Evolutionary conservation across 2,113 vertebrate genomes (phyloP).

Genomic region (Ceyx margarethae): DNA sequence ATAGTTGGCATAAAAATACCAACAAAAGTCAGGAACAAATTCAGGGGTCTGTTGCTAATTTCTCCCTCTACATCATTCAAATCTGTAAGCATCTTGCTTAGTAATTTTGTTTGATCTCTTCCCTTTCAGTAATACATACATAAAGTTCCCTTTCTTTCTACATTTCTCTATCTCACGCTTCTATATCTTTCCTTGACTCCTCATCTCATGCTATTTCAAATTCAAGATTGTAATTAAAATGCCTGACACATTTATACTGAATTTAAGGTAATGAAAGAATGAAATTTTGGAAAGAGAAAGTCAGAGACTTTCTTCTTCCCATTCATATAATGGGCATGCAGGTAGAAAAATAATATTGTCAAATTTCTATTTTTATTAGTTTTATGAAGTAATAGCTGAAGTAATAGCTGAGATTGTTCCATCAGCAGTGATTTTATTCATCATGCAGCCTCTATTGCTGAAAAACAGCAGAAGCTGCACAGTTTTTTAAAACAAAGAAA

Average conservation of each 20-base stretch:
- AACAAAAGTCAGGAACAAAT: background rate
- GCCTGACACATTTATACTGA: background rate
- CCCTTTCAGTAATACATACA: background rate
- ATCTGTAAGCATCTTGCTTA: background rate
- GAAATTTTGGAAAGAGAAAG: background rate
- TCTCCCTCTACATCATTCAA: background rate
- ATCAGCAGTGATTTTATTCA: background rate
- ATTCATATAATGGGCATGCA: background rate
- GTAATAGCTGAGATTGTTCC: background rate
- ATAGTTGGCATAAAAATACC: background rate
- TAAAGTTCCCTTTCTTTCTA: background rate
- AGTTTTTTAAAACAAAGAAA: background rate
- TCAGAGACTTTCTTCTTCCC: background rate
- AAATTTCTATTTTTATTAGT: background rate
- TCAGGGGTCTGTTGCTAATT: conserved; percentile 2
- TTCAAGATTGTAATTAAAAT: background rate
- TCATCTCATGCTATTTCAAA: background rate
- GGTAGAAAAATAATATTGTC: background rate
- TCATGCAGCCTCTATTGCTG: background rate
- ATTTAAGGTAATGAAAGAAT: background rate
- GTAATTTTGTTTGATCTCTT: background rate
- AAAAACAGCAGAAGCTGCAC: background rate
- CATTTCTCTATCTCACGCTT: background rate
- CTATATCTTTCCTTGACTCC: background rate
- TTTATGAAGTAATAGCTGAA: background rate